phyloP scores from a whole-genome alignment of 2,113 vertebrate genomes.

The Salvelinus alpinus region DNA sequence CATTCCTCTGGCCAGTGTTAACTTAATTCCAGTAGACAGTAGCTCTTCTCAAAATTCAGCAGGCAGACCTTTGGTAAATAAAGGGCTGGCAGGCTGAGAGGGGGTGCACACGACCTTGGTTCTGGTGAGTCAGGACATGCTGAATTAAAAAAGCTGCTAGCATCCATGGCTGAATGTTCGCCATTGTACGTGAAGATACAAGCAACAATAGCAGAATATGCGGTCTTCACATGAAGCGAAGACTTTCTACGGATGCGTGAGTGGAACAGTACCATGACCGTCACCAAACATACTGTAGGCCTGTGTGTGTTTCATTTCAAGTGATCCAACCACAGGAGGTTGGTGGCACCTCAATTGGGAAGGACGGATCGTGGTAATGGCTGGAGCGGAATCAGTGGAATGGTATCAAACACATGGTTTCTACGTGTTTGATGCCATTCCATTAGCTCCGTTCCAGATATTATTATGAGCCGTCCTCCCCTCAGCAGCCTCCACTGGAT shows the following conservation, averaged over 20 bases:
- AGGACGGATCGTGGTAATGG: too few species aligned
- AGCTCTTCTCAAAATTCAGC: constrained; percentile 80
- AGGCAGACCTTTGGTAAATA: constrained; percentile 78
- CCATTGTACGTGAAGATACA: background rate
- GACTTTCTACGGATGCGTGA: background rate
- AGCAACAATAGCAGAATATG: background rate
- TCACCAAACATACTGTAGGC: background rate
- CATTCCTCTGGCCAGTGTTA: constrained; percentile 67
- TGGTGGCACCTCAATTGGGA: too few species aligned
- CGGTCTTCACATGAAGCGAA: background rate
- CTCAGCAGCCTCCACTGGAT: background rate
- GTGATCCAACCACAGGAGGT: background rate
- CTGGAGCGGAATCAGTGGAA: too few species aligned
- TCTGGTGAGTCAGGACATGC: constrained; percentile 3
- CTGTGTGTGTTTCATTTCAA: background rate
- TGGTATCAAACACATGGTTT: too few species aligned
- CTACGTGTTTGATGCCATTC: too few species aligned
- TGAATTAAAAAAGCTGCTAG: constrained; percentile 46
- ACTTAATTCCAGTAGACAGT: constrained; percentile 76
- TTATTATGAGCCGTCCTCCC: too few species aligned
- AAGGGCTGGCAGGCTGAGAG: constrained; percentile 67
- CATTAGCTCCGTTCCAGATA: too few species aligned
- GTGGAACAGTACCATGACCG: background rate
- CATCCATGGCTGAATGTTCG: constrained; percentile 33
- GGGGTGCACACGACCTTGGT: constrained; percentile 9